Conservation (phyloP, 2,113 vertebrate genomes). For the Halichoerus grypus region DNA sequence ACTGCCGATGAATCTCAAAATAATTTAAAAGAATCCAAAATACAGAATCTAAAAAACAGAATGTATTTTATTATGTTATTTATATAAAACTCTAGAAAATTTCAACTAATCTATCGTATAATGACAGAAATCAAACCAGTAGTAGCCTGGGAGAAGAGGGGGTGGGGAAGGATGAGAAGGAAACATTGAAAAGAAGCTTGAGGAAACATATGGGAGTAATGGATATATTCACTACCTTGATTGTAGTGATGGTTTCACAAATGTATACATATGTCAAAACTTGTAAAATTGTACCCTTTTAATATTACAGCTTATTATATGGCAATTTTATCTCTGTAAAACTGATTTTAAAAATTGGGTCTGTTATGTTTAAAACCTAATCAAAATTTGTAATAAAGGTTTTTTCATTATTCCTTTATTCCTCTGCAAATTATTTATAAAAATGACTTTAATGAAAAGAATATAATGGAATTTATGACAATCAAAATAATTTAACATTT, state of each 20-base stretch:
- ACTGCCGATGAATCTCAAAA: background rate
- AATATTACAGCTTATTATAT: background rate
- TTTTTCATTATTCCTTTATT: background rate
- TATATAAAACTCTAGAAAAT: slow-evolving; percentile 40
- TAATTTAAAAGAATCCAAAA: background rate
- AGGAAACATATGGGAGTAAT: background rate
- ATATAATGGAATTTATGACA: background rate
- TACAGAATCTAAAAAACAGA: background rate
- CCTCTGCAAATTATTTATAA: background rate
- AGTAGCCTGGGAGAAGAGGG: background rate
- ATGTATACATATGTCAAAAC: background rate
- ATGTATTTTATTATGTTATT: background rate
- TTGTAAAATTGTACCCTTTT: background rate
- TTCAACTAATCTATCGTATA: background rate
- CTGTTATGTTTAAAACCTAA: slow-evolving; percentile 6
- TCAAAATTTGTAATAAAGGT: slow-evolving; percentile 25
- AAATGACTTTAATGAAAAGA: background rate
- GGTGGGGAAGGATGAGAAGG: background rate
- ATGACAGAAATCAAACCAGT: background rate
- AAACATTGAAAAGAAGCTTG: background rate
- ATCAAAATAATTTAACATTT: slow-evolving; percentile 8
- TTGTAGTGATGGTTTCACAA: background rate
- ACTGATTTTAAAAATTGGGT: background rate
- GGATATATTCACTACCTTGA: background rate
- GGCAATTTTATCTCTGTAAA: background rate